Conservation (phyloP, 2,888 invertebrate genomes). For the Theodoxus fluviatilis region DNA sequence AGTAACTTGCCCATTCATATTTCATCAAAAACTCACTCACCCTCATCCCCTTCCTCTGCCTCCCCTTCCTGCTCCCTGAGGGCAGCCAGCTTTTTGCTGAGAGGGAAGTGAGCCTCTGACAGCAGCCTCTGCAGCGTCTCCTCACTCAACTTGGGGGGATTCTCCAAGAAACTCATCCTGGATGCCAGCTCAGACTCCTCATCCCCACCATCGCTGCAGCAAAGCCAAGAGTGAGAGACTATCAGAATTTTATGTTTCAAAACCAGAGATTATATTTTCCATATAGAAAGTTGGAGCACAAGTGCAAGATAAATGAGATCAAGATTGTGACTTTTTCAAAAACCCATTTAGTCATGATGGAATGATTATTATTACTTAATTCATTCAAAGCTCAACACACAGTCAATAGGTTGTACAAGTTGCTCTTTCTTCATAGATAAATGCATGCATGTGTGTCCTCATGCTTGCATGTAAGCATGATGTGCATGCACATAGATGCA, state of each 20-base stretch:
- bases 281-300: background rate
- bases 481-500: too few relatives aligned
- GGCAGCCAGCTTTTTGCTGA: conserved; percentile 45
- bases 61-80: conserved; percentile 43
- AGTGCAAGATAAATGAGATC: background rate
- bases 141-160: conserved; percentile 50
- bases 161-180: conserved; percentile 44
- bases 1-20: conserved; percentile 1
- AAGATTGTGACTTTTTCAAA: too few relatives aligned
- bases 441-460: too few relatives aligned
- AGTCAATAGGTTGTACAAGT: too few relatives aligned
- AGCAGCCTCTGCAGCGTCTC: conserved; percentile 53
- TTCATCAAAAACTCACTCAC: background rate
- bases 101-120: conserved; percentile 52
- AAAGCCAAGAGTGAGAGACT: background rate
- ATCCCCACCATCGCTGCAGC: background rate
- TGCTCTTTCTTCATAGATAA: background rate
- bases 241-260: background rate
- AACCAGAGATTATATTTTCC: background rate
- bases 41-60: conserved; percentile 19
- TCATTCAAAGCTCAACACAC: too few relatives aligned
- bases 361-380: too few relatives aligned
- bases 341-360: too few relatives aligned
- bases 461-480: background rate
- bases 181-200: conserved; percentile 41